Conservation (phyloP, 2,797 vertebrate genomes). For the Simalia tracyae region DNA sequence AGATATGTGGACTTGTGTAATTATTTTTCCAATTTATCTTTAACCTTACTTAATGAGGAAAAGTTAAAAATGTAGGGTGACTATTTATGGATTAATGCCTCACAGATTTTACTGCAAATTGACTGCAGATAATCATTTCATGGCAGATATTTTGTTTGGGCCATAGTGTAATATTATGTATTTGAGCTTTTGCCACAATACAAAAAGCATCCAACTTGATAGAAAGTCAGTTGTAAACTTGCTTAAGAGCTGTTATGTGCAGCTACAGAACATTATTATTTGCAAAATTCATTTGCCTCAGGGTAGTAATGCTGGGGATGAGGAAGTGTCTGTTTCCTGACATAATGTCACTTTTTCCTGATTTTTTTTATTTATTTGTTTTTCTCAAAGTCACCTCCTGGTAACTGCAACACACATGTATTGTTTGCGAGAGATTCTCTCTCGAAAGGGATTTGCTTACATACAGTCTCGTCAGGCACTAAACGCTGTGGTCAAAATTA, state of each 20-base stretch:
- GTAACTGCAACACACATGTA: conserved; percentile 98
- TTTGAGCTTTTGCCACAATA: neutral
- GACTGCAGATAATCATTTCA: neutral
- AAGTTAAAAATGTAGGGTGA: neutral
- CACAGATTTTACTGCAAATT: neutral
- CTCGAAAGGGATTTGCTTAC: conserved; percentile 92
- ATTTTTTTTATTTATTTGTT: conserved; percentile 18
- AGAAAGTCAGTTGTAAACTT: neutral
- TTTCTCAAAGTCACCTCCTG: conserved; percentile 83
- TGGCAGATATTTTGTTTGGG: neutral
- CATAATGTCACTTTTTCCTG: neutral
- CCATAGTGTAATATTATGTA: neutral
- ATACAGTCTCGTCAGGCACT: conserved; percentile 97
- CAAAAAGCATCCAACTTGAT: neutral
- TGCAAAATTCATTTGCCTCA: neutral
- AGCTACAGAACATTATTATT: neutral
- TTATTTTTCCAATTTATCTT: neutral
- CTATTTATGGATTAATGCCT: neutral
- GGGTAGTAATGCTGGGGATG: neutral
- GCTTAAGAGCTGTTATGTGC: neutral
- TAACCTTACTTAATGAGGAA: neutral
- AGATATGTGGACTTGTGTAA: neutral
- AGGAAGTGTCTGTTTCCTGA: neutral
- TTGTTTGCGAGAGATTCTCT: conserved; percentile 94
- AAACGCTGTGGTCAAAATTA: conserved; percentile 98